Evolutionary conservation across 2,888 invertebrate species (phyloP), one percentile per base, ranked within the genome.

Genomic region (Caradrina clavipalpis): DNA sequence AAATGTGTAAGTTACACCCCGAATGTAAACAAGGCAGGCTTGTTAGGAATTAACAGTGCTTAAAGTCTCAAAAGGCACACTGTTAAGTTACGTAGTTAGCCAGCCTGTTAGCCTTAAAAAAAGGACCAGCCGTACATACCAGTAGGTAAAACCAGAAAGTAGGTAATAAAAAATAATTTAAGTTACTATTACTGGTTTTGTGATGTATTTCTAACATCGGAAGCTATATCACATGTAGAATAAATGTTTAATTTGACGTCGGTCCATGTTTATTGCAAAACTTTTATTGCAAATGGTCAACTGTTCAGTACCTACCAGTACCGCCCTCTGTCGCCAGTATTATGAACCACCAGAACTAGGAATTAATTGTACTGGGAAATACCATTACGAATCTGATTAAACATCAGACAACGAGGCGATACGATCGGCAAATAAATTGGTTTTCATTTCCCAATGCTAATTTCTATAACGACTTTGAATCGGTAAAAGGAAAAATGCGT

Each of bases 401-500:
- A 66, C 50, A 63, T 56, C 51, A 72, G 62, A 62, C 35, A 74
- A 53, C 17, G 56, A 57, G 42, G 53, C 79, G 69, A 62, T 62
- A 75, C 39, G n/a, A 62, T 64, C 76, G 62, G 51, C 54, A 79
- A 79, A 75, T 79, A 68, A 45, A 73, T 65, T 62, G 68, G 51
- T 78, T 78, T 81, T 74, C 69, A 79, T 84, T 85, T 84, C 78
- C 80, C 79, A 69, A 85, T 83, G 75, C 69, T 58, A 73, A 79
- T 80, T 79, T 76, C 57, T 56, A 42, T 63, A 74, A 75, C 59
- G 45, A 79, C 55, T 70, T 74, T 8, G 53, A 69, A 74, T 70
- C 53, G 65, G 49, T 69, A 81, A 76, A 84, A 87, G 85, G 85
- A 83, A 82, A 89, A 87, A 82, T 88, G 86, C 78, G 69, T 81